These are phyloP conservation scores for Tachyglossus aculeatus DNA, from an alignment of 2,797 vertebrate species.

Conservation along the genomic window DNA sequence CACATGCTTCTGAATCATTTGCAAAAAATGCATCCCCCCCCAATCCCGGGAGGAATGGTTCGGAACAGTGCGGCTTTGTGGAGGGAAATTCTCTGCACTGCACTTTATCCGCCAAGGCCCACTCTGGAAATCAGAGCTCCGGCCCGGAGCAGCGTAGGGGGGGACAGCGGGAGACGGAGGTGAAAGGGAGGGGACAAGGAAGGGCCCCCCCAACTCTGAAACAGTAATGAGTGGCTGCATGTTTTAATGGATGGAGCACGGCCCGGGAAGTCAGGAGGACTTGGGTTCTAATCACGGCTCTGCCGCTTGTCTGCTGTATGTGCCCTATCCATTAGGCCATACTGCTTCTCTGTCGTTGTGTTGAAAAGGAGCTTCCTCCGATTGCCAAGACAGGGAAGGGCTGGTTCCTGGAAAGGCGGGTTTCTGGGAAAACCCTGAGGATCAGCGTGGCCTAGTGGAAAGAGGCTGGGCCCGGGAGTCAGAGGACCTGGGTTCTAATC, in stretches of 20 bases:
- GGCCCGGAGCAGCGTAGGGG: conserved; percentile 13
- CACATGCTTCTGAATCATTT: conserved; percentile 82
- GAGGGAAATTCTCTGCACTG: conserved; percentile 66
- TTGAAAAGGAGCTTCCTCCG: neutral
- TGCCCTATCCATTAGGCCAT: no score
- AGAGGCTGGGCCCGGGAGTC: no score
- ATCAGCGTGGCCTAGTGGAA: no score
- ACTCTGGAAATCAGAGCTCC: conserved; percentile 53
- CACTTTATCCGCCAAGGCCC: conserved; percentile 71
- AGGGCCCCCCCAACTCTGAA: neutral
- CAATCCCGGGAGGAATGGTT: conserved; percentile 69
- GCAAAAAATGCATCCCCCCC: conserved; percentile 79
- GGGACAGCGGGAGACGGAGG: neutral
- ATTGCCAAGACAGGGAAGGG: no score
- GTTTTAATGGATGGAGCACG: neutral
- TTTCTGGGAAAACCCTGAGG: no score
- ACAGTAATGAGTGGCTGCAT: neutral
- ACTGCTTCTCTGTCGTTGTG: neutral
- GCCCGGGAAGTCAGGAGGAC: no score
- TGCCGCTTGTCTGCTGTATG: no score
- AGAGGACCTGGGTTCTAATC: no score
- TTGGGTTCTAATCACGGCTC: no score
- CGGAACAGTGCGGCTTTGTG: conserved; percentile 80
- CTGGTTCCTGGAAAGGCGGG: no score
- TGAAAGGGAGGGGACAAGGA: neutral